Evolutionary conservation across 2,113 vertebrate genomes (phyloP).

Genomic region (Zosterops lateralis): DNA sequence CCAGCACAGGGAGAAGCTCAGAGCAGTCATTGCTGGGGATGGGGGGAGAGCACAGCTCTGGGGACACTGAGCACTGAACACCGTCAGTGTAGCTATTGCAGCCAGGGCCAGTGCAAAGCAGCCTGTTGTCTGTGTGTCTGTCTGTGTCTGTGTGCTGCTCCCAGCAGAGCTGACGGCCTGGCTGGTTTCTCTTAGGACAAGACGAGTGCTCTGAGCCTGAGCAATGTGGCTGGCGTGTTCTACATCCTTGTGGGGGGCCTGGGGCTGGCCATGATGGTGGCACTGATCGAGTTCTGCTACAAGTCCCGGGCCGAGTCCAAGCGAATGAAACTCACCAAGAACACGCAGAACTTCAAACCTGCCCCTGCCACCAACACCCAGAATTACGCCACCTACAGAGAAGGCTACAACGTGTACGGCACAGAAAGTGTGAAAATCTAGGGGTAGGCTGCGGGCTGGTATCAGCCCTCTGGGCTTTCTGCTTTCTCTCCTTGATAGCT

Average conservation of each 20-base stretch:
- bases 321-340: constrained; percentile 99
- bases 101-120: constrained; percentile 41
- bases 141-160: constrained; percentile 37
- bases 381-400: constrained; percentile 99
- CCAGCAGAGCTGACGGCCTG: constrained; percentile 75
- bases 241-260: constrained; percentile 99
- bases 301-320: constrained; percentile 98
- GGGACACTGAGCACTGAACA: not conserved
- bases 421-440: constrained; percentile 99
- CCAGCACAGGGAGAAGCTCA: not conserved
- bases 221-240: constrained; percentile 99
- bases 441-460: constrained; percentile 81
- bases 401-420: constrained; percentile 99
- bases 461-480: not conserved
- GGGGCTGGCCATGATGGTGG: constrained; percentile 99
- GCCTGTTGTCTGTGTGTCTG: constrained; percentile 62
- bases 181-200: constrained; percentile 98
- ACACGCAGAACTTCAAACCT: constrained; percentile 98
- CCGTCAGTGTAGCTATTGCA: not conserved
- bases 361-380: constrained; percentile 95
- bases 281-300: constrained; percentile 99
- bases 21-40: constrained; percentile 12
- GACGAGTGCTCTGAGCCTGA: constrained; percentile 98
- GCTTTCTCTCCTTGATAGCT: not conserved
- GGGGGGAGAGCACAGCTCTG: not conserved